These are phyloP conservation scores for Scomber colias DNA, from an alignment of 2,113 vertebrate species.

Conservation along the genomic window DNA sequence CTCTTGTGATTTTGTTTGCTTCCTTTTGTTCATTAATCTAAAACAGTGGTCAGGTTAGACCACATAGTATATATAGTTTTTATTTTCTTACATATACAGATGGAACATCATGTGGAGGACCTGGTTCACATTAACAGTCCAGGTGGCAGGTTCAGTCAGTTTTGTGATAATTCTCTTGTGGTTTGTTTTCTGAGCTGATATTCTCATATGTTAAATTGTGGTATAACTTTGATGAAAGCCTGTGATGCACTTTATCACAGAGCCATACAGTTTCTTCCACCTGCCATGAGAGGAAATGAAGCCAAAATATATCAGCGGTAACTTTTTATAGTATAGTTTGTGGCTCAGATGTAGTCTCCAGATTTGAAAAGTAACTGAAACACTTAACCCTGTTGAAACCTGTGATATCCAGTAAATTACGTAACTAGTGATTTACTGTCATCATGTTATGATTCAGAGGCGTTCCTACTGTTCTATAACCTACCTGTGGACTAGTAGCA, in stretches of 20 bases:
- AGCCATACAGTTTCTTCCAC: neutral
- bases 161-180: no score
- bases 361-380: no score
- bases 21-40: neutral
- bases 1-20: conserved; percentile 16
- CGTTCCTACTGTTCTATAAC: neutral
- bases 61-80: neutral
- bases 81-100: neutral
- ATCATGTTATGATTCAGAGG: neutral
- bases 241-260: conserved; percentile 1
- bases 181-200: neutral
- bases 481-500: no score
- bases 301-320: neutral
- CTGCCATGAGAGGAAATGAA: conserved; percentile 2
- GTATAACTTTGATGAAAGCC: neutral
- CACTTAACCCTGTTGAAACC: no score
- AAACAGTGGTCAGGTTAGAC: neutral
- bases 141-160: neutral
- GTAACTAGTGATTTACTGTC: neutral
- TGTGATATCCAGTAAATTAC: neutral
- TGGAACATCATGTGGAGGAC: neutral
- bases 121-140: neutral
- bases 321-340: no score
- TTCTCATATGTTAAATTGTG: neutral
- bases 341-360: no score